These are phyloP conservation scores for Lepidurus packardi DNA, from an alignment of 1,140 invertebrate genomes.

Conservation along the genomic window DNA sequence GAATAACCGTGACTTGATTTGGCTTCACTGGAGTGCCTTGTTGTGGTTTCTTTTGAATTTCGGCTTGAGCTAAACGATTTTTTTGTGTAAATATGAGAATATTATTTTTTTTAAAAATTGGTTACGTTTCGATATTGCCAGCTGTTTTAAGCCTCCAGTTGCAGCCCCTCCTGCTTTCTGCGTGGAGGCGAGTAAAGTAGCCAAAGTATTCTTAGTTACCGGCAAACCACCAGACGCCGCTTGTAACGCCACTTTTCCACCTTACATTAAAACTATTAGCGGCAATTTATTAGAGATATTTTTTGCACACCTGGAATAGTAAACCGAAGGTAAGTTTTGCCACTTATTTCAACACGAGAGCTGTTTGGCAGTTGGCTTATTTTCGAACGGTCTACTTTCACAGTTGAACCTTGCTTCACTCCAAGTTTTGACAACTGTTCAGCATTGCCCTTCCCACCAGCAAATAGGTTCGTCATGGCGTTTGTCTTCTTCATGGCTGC, in stretches of 20 bases:
- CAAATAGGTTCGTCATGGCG: neutral
- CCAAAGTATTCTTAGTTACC: neutral
- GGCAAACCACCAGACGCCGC: neutral
- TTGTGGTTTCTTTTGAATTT: neutral
- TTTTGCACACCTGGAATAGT: neutral
- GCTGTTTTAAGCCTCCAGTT: neutral
- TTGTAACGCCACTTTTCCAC: neutral
- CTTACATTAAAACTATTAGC: neutral
- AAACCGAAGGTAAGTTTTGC: neutral
- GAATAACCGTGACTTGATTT: neutral
- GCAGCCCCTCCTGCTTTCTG: neutral
- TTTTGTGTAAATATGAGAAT: neutral
- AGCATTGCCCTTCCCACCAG: neutral
- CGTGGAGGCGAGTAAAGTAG: neutral
- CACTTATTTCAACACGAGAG: slow-evolving; percentile 2
- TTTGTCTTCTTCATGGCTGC: neutral
- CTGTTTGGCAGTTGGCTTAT: neutral
- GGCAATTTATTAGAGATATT: neutral
- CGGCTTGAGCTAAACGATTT: neutral
- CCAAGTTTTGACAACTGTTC: neutral
- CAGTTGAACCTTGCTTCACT: neutral
- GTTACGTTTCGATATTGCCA: neutral
- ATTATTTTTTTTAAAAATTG: neutral
- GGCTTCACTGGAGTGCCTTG: neutral
- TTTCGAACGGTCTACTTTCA: neutral